These are phyloP conservation scores for Acipenser transmontanus DNA, from an alignment of 2,797 vertebrate genomes.

Conservation along the genomic window DNA sequence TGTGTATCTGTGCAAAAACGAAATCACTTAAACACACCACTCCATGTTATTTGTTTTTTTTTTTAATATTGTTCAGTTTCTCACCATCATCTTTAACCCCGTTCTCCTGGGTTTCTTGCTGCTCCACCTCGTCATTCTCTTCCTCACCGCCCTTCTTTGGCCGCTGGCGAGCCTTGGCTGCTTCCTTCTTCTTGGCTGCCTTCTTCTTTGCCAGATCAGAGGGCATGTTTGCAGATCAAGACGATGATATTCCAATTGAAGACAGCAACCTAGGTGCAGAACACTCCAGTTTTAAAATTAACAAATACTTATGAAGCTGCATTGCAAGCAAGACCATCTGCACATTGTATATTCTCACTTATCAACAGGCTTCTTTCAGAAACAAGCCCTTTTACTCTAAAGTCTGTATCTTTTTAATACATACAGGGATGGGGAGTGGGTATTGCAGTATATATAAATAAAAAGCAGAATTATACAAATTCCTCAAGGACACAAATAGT, in stretches of 20 bases:
- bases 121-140: conserved; percentile 59
- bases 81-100: conserved; percentile 70
- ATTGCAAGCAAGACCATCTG: no score
- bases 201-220: conserved; percentile 95
- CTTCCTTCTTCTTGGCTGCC: conserved; percentile 94
- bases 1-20: background rate
- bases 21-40: no score
- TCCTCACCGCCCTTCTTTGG: conserved; percentile 68
- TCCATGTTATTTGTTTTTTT: no score
- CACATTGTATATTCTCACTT: no score
- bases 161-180: conserved; percentile 81
- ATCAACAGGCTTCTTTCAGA: no score
- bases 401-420: no score
- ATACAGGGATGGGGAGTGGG: no score
- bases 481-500: no score
- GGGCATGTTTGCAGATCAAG: conserved; percentile 63
- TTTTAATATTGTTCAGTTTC: conserved; percentile 11
- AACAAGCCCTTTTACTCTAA: no score
- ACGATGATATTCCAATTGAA: background rate
- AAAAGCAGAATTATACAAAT: no score
- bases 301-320: background rate
- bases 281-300: background rate
- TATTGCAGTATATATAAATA: no score
- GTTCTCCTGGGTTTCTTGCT: conserved; percentile 56
- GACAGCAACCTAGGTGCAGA: background rate